Conservation (phyloP, 1,140 invertebrate genomes). For the Akabosia matsudoensis region DNA sequence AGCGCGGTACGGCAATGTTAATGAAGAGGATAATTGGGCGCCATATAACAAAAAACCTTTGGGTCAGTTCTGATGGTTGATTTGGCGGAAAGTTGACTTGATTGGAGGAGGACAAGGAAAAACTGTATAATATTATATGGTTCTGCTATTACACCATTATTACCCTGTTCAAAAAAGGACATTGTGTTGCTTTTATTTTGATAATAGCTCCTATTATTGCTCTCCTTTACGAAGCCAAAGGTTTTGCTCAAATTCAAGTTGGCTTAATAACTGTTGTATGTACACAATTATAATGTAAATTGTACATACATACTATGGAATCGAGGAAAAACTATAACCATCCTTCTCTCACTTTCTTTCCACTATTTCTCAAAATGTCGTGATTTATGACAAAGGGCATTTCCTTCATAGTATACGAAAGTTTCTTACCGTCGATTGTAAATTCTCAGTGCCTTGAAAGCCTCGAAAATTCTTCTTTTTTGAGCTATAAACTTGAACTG, state of each 20-base stretch:
- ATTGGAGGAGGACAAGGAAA: constrained; percentile 18
- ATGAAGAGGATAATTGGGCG: constrained; percentile 24
- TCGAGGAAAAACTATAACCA: not conserved
- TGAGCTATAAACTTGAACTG: constrained; percentile 7
- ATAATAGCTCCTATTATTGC: not conserved
- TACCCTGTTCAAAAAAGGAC: constrained; percentile 6
- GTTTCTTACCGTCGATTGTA: not conserved
- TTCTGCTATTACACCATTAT: not conserved
- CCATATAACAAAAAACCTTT: constrained; percentile 12
- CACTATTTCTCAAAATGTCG: not conserved
- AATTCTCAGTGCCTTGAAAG: not conserved
- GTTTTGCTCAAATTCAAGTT: not conserved
- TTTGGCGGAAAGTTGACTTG: constrained; percentile 14
- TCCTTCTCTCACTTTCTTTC: not conserved
- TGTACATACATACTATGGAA: not conserved
- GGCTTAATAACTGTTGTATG: constrained; percentile 10
- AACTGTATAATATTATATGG: constrained; percentile 17
- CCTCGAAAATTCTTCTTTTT: not conserved
- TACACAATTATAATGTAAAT: not conserved
- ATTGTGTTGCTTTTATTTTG: not conserved
- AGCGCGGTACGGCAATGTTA: constrained; percentile 17
- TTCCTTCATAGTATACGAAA: not conserved
- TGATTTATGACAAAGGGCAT: constrained; percentile 5
- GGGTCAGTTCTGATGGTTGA: constrained; percentile 15
- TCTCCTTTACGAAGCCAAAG: not conserved